Conservation (phyloP, 2,113 vertebrate species). For the Phasianus colchicus region DNA sequence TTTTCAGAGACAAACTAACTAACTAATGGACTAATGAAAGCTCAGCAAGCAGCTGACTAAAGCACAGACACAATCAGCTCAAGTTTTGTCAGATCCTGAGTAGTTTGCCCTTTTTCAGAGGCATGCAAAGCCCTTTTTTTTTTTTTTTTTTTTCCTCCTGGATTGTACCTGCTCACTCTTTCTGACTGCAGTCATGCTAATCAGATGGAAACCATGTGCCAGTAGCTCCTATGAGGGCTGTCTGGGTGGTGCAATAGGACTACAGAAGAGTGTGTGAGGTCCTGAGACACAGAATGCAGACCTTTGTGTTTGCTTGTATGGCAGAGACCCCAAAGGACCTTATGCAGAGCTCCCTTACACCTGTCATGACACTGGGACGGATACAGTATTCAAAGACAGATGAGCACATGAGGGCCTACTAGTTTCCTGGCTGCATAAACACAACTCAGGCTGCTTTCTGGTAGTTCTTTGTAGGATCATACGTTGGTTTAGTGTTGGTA, state of each 20-base stretch:
- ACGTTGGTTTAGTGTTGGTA: not conserved
- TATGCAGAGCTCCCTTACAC: not conserved
- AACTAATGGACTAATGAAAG: not conserved
- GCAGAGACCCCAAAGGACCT: not conserved
- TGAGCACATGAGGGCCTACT: not conserved
- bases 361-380: not conserved
- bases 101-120: not conserved
- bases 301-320: not conserved
- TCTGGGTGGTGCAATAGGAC: not conserved
- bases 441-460: not conserved
- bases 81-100: constrained; percentile 2
- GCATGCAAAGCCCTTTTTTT: not conserved
- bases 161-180: not conserved
- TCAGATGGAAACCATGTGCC: not conserved
- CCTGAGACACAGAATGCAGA: not conserved
- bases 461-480: not conserved
- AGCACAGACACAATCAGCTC: not conserved
- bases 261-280: not conserved
- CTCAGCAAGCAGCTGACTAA: not conserved
- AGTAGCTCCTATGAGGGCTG: not conserved
- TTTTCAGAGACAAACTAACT: not conserved
- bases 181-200: not conserved
- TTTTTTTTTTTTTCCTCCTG: not conserved
- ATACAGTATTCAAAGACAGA: not conserved
- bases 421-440: not conserved